phyloP scores from a whole-genome alignment of 2,888 invertebrate species.

The Tillus elongatus region DNA sequence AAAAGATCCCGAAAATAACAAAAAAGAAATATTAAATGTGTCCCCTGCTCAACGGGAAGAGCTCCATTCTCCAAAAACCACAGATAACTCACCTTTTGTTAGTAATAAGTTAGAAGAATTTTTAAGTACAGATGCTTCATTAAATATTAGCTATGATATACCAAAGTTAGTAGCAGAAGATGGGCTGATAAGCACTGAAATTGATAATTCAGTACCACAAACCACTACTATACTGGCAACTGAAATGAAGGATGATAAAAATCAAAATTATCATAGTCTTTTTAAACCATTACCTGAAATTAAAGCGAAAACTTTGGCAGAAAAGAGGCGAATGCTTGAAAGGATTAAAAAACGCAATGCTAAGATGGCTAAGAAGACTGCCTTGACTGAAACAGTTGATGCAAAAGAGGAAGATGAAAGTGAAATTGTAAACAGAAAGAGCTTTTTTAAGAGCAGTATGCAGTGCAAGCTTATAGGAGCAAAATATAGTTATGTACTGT shows the following conservation, averaged over 20 bases:
- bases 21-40: neutral
- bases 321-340: constrained; percentile 43
- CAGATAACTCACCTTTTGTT: constrained; percentile 39
- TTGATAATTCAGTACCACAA: neutral
- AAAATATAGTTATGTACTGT: constrained; percentile 25
- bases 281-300: constrained; percentile 12
- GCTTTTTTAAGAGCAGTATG: neutral
- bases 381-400: neutral
- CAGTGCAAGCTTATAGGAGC: neutral
- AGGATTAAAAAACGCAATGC: constrained; percentile 13
- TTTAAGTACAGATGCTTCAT: constrained; percentile 42
- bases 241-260: neutral
- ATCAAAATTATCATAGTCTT: neutral
- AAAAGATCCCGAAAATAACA: constrained; percentile 9
- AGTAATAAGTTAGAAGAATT: constrained; percentile 46
- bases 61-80: too few species aligned
- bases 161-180: constrained; percentile 36
- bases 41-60: neutral
- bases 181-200: constrained; percentile 21
- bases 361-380: neutral
- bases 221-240: neutral
- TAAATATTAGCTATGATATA: constrained; percentile 40
- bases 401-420: constrained; percentile 3
- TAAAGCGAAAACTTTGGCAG: constrained; percentile 47
- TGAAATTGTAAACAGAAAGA: neutral